These are phyloP conservation scores for Acromyrmex echinatior DNA, from an alignment of 1,140 invertebrate genomes.

Conservation along the genomic window DNA sequence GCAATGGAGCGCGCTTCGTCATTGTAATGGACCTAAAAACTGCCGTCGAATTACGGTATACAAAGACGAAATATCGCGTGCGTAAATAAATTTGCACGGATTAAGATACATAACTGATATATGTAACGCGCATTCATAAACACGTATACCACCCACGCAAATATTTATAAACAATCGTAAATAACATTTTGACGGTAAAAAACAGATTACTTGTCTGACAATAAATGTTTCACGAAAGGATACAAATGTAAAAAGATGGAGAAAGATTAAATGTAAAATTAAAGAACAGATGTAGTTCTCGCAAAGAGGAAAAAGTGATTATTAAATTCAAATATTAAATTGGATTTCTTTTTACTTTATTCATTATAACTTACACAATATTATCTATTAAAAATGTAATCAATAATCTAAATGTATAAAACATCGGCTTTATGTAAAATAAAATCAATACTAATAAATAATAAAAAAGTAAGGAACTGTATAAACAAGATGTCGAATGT, in stretches of 20 bases:
- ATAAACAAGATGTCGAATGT: neutral
- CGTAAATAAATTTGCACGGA: neutral
- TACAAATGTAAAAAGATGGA: neutral
- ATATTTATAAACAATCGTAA: constrained; percentile 47
- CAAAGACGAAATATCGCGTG: neutral
- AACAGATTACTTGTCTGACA: neutral
- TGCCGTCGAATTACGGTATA: neutral
- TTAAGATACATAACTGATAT: neutral
- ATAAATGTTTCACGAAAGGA: neutral
- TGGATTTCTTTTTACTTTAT: neutral
- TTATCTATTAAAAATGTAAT: constrained; percentile 18
- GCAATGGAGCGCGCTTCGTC: constrained; percentile 18
- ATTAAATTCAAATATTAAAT: neutral
- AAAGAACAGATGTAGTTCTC: neutral
- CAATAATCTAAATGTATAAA: constrained; percentile 10
- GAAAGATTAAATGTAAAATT: neutral
- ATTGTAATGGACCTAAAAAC: constrained; percentile 38
- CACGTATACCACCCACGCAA: constrained; percentile 6
- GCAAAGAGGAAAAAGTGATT: neutral
- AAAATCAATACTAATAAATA: constrained; percentile 16
- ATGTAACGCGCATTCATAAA: neutral
- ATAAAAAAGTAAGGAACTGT: neutral
- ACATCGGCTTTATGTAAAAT: constrained; percentile 10
- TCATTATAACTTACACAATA: neutral
- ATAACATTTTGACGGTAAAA: constrained; percentile 4